phyloP scores from a whole-genome alignment of 2,113 vertebrate species.

The Erythrolamprus reginae region DNA sequence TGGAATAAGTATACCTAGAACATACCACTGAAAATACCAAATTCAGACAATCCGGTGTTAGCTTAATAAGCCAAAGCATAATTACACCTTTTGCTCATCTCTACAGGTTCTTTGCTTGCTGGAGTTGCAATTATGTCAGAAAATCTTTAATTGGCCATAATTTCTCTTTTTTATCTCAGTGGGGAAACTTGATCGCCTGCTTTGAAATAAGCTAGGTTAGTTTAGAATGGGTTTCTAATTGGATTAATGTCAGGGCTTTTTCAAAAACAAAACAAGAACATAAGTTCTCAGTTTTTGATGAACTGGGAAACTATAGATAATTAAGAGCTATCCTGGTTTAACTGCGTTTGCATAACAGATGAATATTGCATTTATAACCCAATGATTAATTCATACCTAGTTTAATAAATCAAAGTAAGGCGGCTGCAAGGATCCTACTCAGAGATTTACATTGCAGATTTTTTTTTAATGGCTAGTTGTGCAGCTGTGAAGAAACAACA shows the following conservation, averaged over 20 bases:
- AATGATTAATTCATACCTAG: neutral
- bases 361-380: neutral
- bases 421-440: neutral
- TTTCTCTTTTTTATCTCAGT: neutral
- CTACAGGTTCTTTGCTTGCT: neutral
- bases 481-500: slow-evolving; percentile 5
- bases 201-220: neutral
- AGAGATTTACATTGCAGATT: slow-evolving; percentile 20
- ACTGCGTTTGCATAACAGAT: neutral
- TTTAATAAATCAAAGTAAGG: neutral
- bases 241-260: neutral
- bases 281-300: neutral
- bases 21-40: slow-evolving; percentile 9
- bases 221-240: neutral
- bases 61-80: neutral
- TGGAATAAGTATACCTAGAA: neutral
- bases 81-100: neutral
- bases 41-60: neutral
- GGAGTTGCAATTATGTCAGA: neutral
- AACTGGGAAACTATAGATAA: neutral
- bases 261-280: neutral
- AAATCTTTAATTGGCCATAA: neutral
- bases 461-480: slow-evolving; percentile 44
- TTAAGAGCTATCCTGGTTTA: neutral
- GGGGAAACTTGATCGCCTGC: neutral